Percentiles rank a stretch among this genome's conserved stretches.
Evolutionary conservation across 2,888 invertebrate species (phyloP).

Genomic region (Agelastica alni): DNA sequence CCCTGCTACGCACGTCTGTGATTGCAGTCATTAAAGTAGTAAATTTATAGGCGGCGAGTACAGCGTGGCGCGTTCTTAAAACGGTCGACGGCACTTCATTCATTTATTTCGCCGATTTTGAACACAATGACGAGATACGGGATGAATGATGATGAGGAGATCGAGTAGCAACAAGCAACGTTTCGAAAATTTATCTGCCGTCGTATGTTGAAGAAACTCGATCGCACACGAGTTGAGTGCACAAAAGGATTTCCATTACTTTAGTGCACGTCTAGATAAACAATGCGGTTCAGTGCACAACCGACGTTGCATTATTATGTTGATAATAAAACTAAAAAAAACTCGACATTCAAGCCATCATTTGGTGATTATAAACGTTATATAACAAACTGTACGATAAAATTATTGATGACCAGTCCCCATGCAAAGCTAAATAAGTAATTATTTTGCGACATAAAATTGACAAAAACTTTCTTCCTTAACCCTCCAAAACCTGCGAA

Average conservation of each 20-base stretch:
- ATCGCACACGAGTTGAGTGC: conserved; percentile 11
- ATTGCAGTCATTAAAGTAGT: conserved; percentile 15
- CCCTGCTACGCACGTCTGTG: conserved; percentile 1
- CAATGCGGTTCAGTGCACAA: conserved; percentile 9
- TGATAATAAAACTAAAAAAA: too few relatives aligned
- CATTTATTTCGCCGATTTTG: conserved; percentile 25
- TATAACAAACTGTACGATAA: too few relatives aligned
- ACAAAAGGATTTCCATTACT: neutral
- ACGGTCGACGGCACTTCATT: conserved; percentile 27
- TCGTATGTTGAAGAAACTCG: conserved; percentile 17
- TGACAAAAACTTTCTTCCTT: too few relatives aligned
- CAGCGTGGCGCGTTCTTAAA: conserved; percentile 19
- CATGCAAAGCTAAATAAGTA: too few relatives aligned
- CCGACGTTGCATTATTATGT: too few relatives aligned
- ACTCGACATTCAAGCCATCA: too few relatives aligned
- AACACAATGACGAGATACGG: conserved; percentile 24
- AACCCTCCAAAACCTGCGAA: too few relatives aligned
- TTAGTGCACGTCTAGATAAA: conserved; percentile 5
- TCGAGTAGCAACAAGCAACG: conserved; percentile 18
- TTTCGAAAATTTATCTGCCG: conserved; percentile 18
- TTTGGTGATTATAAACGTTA: too few relatives aligned
- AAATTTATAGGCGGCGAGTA: conserved; percentile 23
- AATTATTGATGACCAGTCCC: too few relatives aligned
- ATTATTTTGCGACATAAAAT: too few relatives aligned
- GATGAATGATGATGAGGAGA: conserved; percentile 26